phyloP scores from a whole-genome alignment of 2,113 vertebrate species.

The Melanocharis versteri region DNA sequence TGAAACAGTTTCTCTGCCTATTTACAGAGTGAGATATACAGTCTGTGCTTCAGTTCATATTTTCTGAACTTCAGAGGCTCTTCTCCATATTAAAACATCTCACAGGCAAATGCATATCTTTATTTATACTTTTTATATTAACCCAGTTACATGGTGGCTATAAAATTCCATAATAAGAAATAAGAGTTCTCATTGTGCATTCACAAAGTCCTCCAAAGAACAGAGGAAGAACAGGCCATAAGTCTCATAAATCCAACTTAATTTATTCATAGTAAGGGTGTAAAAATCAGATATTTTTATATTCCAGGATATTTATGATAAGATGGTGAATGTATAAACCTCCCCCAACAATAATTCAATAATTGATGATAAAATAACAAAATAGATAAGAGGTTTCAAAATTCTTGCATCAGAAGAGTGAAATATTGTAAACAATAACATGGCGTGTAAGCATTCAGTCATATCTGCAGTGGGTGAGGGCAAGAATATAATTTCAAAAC shows the following conservation, averaged over 20 bases:
- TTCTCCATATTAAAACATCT: conserved; percentile 5
- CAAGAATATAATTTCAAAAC: neutral
- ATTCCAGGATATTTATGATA: conserved; percentile 4
- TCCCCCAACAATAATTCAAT: neutral
- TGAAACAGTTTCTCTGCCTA: neutral
- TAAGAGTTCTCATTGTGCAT: conserved; percentile 22
- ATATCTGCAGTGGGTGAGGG: neutral
- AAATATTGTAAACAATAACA: neutral
- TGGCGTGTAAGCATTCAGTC: neutral
- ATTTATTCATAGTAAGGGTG: conserved; percentile 46
- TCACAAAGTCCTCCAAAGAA: conserved; percentile 36
- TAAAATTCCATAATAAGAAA: conserved; percentile 42
- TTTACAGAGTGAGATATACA: neutral
- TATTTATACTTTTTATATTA: conserved; percentile 51
- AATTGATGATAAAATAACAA: conserved; percentile 33
- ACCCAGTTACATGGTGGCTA: neutral
- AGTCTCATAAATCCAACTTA: conserved; percentile 52
- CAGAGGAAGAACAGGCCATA: neutral
- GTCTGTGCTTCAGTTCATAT: neutral
- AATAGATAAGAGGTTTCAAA: neutral
- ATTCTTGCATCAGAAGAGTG: neutral
- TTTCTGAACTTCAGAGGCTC: conserved; percentile 15
- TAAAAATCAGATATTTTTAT: conserved; percentile 26
- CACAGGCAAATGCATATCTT: neutral
- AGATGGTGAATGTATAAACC: neutral